Evolutionary conservation across 35 echinoderm and acorn worm genomes (phyloP), one percentile per base, ranked within the genome.

Genomic region (Stichopus chloronotus): DNA sequence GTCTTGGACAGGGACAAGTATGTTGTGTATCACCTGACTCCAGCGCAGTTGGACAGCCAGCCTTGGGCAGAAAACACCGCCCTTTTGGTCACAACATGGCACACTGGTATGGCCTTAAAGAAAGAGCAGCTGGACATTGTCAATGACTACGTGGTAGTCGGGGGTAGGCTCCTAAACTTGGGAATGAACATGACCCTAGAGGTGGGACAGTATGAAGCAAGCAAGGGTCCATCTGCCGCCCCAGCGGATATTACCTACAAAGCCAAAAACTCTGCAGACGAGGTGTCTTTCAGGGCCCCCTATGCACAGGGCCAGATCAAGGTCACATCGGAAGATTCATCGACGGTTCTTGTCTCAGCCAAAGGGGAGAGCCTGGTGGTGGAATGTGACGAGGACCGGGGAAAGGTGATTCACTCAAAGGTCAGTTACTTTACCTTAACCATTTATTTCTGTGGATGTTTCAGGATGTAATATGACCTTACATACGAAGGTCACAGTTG

Each of bases 21-120:
- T 72, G 95, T 96, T 25, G 90, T 96, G 56, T 99, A 99, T 91
- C 93, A 93, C 53, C 74, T 99, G 74, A 95, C 91, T 20, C 88
- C 61, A 23, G 24, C 71, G 12, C 93, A 96, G 65, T 14, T 92
- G 13, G 57, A 93, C 78, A 90, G 77, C 2, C 94, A 96, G 25
- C 97, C 97, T n/a, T 99, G 97, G 97, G 72, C 87, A 5, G 97
- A 96, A 19, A 99, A 99, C 91, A 95, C 88, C 24, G 92, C 89
- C 6, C 59, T 99, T 19, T 52, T 99, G 14, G 92, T 99, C 24
- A 53, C 96, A 1, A 56, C 79, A 57, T 63, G 71, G 10, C 78
- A 90, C 10, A 22, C 89, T 13, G 71, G 63, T 5, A 69, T 58
- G 24, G 82, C 58, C 20, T 78, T 86, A 6, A 72, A 55, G 43